Evolutionary conservation across 2,113 vertebrate species (phyloP), one percentile per base, ranked within the genome.

Genomic region (Piaya cayana): DNA sequence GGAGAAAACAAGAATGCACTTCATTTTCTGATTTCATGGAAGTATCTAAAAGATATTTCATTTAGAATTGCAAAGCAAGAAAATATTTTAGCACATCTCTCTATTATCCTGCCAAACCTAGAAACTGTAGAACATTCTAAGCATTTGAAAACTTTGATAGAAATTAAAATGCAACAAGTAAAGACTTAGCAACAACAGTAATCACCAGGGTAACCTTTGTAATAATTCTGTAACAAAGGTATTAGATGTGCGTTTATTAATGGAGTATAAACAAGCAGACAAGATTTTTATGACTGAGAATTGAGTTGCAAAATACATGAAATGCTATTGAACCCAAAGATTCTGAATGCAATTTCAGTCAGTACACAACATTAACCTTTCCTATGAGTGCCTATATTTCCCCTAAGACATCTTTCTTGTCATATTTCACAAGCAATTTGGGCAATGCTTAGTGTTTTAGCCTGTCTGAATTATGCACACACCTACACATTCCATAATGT

Each of bases 401-500:
- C 88, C 92, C 55, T 72, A 92, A 92, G 71, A 93, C 22, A 83
- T 92, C 55, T 91, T 86, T 80, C 47, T 68, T 94, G 82, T 90
- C 90, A 71, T 84, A 94, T 92, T 94, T 96, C 83, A 93, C 74
- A 91, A 92, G 91, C 58, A 93, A 91, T 94, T 90, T 95, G 83
- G 86, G 88, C 88, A 96, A 94, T 88, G 47, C 81, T 76, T 76
- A 92, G 64, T 93, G 86, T 60, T 95, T 95, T 96, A 92, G 70
- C 65, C 78, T 42, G 72, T 94, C 81, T 95, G 91, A 97, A 95
- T 95, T 96, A 92, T 90, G 81, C 80, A 78, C 53, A 92, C 91
- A 94, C 94, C 95, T 96, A 96, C 81, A 90, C 78, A 76, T 86
- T 86, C 76, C 86, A 91, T 92, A 96, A 88, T 77, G 91, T 90